Evolutionary conservation across 2,797 vertebrate species (phyloP).

Genomic region (Micrastur ruficollis): DNA sequence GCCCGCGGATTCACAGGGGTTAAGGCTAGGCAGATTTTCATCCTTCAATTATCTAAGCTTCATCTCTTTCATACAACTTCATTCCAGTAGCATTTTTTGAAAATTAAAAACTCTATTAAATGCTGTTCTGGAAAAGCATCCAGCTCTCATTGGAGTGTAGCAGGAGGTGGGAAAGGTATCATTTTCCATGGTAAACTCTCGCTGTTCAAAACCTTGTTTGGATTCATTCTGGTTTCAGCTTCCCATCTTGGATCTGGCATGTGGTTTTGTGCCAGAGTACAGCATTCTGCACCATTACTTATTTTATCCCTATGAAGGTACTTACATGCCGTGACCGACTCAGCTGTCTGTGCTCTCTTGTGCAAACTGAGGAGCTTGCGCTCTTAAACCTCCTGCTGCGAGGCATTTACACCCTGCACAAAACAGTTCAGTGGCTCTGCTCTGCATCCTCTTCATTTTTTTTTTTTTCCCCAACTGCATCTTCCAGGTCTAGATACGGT

Average conservation of each 20-base stretch:
- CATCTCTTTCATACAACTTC: neutral
- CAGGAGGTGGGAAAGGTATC: neutral
- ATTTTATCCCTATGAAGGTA: neutral
- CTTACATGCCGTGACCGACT: neutral
- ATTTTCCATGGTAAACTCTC: neutral
- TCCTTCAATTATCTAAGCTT: neutral
- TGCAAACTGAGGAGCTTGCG: neutral
- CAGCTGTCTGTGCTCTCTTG: neutral
- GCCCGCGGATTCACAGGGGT: neutral
- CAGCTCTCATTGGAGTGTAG: neutral
- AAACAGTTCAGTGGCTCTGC: neutral
- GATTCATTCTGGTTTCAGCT: neutral
- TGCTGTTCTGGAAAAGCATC: neutral
- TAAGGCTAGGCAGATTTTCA: neutral
- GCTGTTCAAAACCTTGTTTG: neutral
- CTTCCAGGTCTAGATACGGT: neutral
- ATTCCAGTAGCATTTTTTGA: neutral
- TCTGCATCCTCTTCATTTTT: neutral
- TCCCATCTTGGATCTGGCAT: neutral
- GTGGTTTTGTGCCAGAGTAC: neutral
- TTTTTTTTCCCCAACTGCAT: rapidly evolving
- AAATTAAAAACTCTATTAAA: neutral
- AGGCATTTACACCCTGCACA: neutral
- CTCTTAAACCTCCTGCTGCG: neutral
- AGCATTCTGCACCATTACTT: neutral